phyloP scores from a whole-genome alignment of 2,113 vertebrate species.

The Pelecanus crispus region DNA sequence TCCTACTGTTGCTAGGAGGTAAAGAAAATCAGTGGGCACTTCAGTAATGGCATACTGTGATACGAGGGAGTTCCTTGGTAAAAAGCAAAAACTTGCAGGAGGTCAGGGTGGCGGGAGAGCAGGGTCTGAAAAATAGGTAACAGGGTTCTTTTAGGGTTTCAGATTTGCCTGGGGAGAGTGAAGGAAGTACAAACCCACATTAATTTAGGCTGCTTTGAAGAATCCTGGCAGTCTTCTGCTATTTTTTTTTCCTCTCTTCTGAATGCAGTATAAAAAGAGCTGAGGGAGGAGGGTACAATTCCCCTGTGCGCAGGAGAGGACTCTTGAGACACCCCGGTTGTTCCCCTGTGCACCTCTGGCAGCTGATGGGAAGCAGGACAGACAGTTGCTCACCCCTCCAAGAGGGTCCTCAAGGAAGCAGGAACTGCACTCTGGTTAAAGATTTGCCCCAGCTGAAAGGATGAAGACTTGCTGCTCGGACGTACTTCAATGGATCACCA shows the following conservation, averaged over 20 bases:
- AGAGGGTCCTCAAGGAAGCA: not conserved
- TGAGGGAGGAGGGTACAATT: not conserved
- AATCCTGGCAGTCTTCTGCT: not conserved
- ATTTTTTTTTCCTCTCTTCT: not conserved
- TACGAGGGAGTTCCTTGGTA: not conserved
- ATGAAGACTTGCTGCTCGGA: not conserved
- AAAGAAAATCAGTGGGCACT: not conserved
- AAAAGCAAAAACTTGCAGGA: not conserved
- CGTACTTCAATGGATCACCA: not conserved
- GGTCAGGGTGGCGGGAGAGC: not conserved
- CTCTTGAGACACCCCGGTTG: fast-evolving
- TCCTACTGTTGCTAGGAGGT: not conserved
- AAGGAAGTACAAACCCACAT: fast-evolving
- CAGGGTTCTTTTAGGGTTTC: not conserved
- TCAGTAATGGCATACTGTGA: fast-evolving
- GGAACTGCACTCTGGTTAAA: no score
- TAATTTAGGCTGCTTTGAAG: not conserved
- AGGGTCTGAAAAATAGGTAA: not conserved
- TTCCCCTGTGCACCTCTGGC: not conserved
- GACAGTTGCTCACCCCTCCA: not conserved
- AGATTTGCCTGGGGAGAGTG: not conserved
- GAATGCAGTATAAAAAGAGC: not conserved
- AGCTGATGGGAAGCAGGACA: not conserved
- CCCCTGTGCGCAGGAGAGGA: not conserved
- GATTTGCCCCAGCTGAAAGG: not conserved